Base-by-base conservation (phyloP, 1,140 invertebrate species). In the Andricus grossulariae region DNA sequence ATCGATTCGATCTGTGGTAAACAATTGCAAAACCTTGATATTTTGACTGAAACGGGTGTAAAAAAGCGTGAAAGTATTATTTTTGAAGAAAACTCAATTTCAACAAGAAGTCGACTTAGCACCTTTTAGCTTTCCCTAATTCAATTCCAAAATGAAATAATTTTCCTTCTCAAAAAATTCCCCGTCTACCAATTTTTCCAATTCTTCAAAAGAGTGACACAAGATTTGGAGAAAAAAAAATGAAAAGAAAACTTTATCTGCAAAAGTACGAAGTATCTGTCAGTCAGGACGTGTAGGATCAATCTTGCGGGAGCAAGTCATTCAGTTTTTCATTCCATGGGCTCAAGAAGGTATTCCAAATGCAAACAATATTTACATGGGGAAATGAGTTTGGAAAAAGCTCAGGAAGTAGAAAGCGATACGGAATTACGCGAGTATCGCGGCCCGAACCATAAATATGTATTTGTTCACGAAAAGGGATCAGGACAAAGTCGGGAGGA, bases 341-440 rank as follows among this genome's bases (percentile, higher is more conserved):
- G 60, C 60, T 66, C 25, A 66, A 66, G 13, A n/a, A 66, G 60
- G 60, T 15, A 66, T 66, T 39, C 32, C 15, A n/a, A 66, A 66
- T 39, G 75, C 45, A 81, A 83, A 83, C 77, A 87, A 77, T 83
- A 91, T 90, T 91, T 90, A 90, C 87, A 90, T 90, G 80, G 83
- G 76, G 83, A 89, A 90, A 89, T 90, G 84, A 86, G 85, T 84
- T 89, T 83, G 80, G 78, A 83, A 86, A 87, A 88, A 88, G 81
- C 81, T 82, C 76, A 84, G 79, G 72, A 87, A 86, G 80, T 88
- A 86, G 79, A 85, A 82, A 81, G 75, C 49, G 71, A 75, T 71
- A 60, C 39, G 71, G 50, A 82, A 77, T 79, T 82, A 57, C 66
- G 52, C 39, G 39, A 45, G 39, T 45, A 72, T 73, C 18, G 66